Evolutionary conservation across 2,113 vertebrate species (phyloP), one percentile per base, ranked within the genome.

Genomic region (Crotophaga sulcirostris): DNA sequence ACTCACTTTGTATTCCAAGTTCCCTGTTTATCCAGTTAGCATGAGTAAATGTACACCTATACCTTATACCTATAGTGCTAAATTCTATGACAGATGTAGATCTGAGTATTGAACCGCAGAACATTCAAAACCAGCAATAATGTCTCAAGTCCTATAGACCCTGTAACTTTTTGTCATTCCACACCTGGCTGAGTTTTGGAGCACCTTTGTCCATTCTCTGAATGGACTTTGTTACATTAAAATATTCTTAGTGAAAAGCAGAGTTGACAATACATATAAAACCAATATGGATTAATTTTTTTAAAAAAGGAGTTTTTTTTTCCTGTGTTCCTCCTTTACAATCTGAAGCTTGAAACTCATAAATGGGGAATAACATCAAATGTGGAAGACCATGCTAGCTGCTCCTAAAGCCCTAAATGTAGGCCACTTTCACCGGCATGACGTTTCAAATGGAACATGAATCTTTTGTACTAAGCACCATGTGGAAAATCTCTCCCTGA

Each of bases 281-380:
- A 1, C 2, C 6, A 63, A 74, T 15, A 42, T 2, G 2, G 26
- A 49, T 56, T 63, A 1, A 11, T 59, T 31, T 6, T 7, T 51
- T 44, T 3, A 19, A 73, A 59, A 9, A 1, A 1, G 6, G 4
- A 7, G n/a, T 0, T 55, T 60, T 80, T 80, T 59, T 77, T 51
- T 18, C 49, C 31, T 4, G 0, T 20, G 16, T 31, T 68, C 33
- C 16, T 64, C 36, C 58, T 20, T 51, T 73, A 45, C 79, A 80
- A 93, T 45, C 83, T 31, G 40, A 88, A 88, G 5, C n/a, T 3
- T 62, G 40, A 86, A 83, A 62, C 17, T 80, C n/a, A 74, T n/a
- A 74, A 89, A 67, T 28, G 9, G 36, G 17, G 6, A 91, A 26
- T 20, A 19, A 6, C 20, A 89, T 67, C 10, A 85, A 80, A 84